Evolutionary conservation across 2,888 invertebrate genomes (phyloP).

Genomic region (Spilarctia lutea): DNA sequence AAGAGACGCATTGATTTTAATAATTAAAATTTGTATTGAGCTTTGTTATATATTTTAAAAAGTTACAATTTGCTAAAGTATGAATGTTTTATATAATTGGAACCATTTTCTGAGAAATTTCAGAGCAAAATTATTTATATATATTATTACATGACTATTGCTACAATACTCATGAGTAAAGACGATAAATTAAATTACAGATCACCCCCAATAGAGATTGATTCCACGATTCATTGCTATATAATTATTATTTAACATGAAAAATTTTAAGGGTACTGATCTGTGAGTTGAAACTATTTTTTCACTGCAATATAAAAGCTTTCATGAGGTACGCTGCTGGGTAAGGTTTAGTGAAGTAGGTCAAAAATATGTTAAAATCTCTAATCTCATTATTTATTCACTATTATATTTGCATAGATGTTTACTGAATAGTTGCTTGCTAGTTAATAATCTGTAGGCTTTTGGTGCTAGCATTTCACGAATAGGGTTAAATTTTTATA

Average conservation of each 20-base stretch:
- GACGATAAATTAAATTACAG: not conserved
- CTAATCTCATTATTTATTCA: conserved; percentile 36
- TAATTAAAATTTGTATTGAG: conserved; percentile 2
- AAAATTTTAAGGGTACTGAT: not conserved
- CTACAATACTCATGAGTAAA: not conserved
- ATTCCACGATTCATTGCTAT: not conserved
- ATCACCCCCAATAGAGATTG: not conserved
- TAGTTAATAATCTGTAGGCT: conserved; percentile 67
- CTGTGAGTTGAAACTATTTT: conserved; percentile 3
- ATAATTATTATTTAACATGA: not conserved
- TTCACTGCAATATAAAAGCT: conserved; percentile 2
- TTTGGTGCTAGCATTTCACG: conserved; percentile 78
- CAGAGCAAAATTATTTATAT: not conserved
- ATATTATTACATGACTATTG: not conserved
- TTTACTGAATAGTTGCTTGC: conserved; percentile 62
- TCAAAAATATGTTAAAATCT: conserved; percentile 19
- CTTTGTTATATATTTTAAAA: not conserved
- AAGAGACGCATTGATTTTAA: not conserved
- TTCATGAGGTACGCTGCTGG: not conserved
- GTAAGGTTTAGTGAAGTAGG: conserved; percentile 5
- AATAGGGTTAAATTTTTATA: conserved; percentile 70
- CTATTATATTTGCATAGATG: conserved; percentile 37
- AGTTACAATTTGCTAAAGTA: conserved; percentile 1
- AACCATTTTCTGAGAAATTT: not conserved
- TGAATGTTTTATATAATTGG: not conserved